A percentile compares a stretch with the other conserved stretches of the same genome.
These are phyloP conservation scores for Spodoptera picta DNA, from an alignment of 2,888 invertebrate species.

Conservation along the genomic window DNA sequence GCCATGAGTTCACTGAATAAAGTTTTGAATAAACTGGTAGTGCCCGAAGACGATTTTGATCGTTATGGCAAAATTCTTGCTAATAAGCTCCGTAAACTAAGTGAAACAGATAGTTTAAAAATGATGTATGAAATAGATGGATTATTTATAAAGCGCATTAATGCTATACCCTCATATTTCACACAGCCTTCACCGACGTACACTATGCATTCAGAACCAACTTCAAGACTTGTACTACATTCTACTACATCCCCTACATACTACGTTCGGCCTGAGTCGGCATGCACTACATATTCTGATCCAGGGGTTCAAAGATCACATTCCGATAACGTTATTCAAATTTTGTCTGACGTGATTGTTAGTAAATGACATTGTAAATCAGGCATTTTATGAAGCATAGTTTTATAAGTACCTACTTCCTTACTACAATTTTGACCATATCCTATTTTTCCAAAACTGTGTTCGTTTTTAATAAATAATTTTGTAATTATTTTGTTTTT, in stretches of 20 bases:
- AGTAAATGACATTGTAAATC: not conserved
- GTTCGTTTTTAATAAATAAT: no score
- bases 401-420: no score
- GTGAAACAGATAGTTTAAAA: conserved; percentile 18
- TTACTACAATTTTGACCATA: no score
- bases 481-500: no score
- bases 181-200: conserved; percentile 11
- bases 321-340: not conserved
- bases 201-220: not conserved
- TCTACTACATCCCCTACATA: conserved; percentile 3
- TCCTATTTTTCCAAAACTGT: no score
- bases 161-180: conserved; percentile 11
- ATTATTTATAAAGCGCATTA: conserved; percentile 16
- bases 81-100: conserved; percentile 26
- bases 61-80: conserved; percentile 24
- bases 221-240: not conserved
- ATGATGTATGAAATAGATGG: conserved; percentile 30
- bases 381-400: no score
- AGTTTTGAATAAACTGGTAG: no score
- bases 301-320: not conserved
- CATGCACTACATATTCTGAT: conserved; percentile 2
- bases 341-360: conserved; percentile 2
- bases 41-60: conserved; percentile 18
- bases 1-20: no score
- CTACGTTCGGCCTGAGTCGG: conserved; percentile 3